These are phyloP conservation scores for Pteronura brasiliensis DNA, from an alignment of 2,113 vertebrate species.

Conservation along the genomic window DNA sequence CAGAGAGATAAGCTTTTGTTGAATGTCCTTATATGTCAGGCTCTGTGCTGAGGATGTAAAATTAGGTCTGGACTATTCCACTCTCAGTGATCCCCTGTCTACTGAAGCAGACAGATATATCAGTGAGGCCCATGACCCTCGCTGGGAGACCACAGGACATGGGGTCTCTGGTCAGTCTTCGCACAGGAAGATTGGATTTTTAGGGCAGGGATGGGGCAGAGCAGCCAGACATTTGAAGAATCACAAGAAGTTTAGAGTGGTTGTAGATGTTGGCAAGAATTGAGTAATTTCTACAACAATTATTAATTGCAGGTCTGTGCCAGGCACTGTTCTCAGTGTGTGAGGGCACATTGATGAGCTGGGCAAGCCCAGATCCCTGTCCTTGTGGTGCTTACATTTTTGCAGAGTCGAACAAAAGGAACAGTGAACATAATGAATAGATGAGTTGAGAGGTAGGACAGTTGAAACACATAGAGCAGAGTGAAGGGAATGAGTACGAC, in stretches of 20 bases:
- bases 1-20: not conserved
- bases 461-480: not conserved
- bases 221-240: not conserved
- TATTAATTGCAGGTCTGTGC: not conserved
- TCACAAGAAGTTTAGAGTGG: slow-evolving; percentile 37
- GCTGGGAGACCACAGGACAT: not conserved
- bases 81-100: not conserved
- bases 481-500: not conserved
- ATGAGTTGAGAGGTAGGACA: not conserved
- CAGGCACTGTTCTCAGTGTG: not conserved
- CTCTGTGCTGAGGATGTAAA: slow-evolving; percentile 32
- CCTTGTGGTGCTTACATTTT: slow-evolving; percentile 7
- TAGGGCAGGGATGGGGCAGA: not conserved
- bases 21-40: not conserved
- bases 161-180: not conserved
- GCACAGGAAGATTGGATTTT: not conserved
- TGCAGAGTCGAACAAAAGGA: slow-evolving; percentile 6
- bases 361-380: not conserved
- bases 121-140: not conserved
- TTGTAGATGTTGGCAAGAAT: not conserved
- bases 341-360: not conserved
- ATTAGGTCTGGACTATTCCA: not conserved
- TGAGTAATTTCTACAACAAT: slow-evolving; percentile 30
- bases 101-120: not conserved
- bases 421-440: slow-evolving; percentile 16